A percentile compares a stretch with the other conserved stretches of the same genome.
These are phyloP conservation scores for Sinohyriopsis cumingii DNA, from an alignment of 2,888 invertebrate genomes.

Conservation along the genomic window DNA sequence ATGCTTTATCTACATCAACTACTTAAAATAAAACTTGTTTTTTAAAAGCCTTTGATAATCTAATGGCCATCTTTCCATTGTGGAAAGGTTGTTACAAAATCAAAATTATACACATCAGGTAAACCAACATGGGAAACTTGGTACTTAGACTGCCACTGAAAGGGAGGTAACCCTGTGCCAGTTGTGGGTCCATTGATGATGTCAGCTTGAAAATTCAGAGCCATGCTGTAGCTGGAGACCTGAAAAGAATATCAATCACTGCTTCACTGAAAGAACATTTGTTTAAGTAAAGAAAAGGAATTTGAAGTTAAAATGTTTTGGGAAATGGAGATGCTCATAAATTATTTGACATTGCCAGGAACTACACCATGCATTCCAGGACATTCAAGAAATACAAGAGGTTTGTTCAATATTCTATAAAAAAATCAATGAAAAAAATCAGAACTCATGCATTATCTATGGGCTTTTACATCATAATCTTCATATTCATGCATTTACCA, in stretches of 20 bases:
- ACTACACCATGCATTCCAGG: too few species aligned
- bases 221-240: slow-evolving; percentile 63
- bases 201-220: slow-evolving; percentile 50
- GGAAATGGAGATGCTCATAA: not conserved
- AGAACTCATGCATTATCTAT: too few species aligned
- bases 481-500: not conserved
- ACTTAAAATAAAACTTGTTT: too few species aligned
- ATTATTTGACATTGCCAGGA: too few species aligned
- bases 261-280: not conserved
- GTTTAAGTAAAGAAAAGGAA: too few species aligned
- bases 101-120: slow-evolving; percentile 60
- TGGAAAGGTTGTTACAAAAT: slow-evolving; percentile 47
- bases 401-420: too few species aligned
- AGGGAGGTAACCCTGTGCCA: slow-evolving; percentile 56
- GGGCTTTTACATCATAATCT: too few species aligned
- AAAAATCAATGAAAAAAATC: too few species aligned
- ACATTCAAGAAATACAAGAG: too few species aligned
- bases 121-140: slow-evolving; percentile 62
- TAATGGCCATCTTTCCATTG: too few species aligned
- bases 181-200: slow-evolving; percentile 67
- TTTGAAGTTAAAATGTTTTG: not conserved
- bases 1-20: too few species aligned
- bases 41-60: too few species aligned
- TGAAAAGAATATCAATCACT: slow-evolving; percentile 22
- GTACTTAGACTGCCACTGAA: slow-evolving; percentile 57